Base-by-base conservation (phyloP, 2,113 vertebrate genomes). In the Antennarius striatus region DNA sequence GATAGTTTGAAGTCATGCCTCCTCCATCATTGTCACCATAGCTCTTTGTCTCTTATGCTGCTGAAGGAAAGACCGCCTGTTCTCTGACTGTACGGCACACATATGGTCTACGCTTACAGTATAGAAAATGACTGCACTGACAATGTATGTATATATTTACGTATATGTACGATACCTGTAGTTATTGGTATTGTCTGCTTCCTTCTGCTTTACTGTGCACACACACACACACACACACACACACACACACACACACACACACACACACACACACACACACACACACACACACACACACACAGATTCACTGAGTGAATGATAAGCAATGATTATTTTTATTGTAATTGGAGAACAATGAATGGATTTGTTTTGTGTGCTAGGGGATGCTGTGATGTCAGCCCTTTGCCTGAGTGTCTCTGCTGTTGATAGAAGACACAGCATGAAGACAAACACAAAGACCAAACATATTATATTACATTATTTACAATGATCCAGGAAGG, bases 21-120 rank as follows among this genome's bases (percentile, higher is more conserved):
- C 73, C 65, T 87, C 79, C 75, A 81, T 88, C 86, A 87, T 70
- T 81, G 81, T 87, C 85, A 81, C 62, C 73, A 58, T 48, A 45
- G 63, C 64, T 82, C 72, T 85, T 77, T 81, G 79, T 86, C 79
- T 72, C 65, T 73, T 68, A 57, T 52, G 69, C 46, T 75, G 70
- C 57, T 82, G 51, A 81, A 69, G 72, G 55, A 83, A 66, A 71
- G 47, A 61, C 70, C 63, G 75, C 52, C 47, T n/a, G 60, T 11
- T 70, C 58, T 67, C 56, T 67, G 73, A 79, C 69, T 68, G 75
- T 63, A 70, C 84, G 85, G 86, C 86, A 86, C 80, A 90, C 86
- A 87, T 86, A 84, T 84, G 85, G 74, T 79, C 48, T 22, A 79
- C 56, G 75, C 85, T 89, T 82, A 71, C 63, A 62, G 42, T 30